Evolutionary conservation across 92 coral and sea anemone genomes (phyloP).

Genomic region (Chrysogorgia sp.): DNA sequence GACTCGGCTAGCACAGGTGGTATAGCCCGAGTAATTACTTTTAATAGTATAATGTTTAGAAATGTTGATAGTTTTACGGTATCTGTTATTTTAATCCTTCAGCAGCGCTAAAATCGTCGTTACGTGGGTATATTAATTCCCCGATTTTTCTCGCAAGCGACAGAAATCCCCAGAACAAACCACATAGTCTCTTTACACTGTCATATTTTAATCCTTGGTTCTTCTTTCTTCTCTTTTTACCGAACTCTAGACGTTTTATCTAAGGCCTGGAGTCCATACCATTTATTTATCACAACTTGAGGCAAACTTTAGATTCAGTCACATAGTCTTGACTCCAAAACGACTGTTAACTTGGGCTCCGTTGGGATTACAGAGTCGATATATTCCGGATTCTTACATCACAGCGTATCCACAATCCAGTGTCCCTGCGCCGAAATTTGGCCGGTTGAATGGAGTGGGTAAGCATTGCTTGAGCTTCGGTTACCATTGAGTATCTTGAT

Average conservation of each 20-base stretch:
- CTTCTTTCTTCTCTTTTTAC: background rate
- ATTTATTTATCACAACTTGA: constrained; percentile 70
- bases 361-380: constrained; percentile 89
- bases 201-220: no score
- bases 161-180: no score
- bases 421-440: constrained; percentile 69
- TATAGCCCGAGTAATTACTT: no score
- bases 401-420: constrained; percentile 45
- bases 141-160: no score
- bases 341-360: constrained; percentile 73
- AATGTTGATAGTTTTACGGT: no score
- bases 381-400: constrained; percentile 79
- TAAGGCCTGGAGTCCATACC: constrained; percentile 79
- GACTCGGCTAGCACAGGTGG: no score
- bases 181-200: no score
- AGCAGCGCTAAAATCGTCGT: no score
- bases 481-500: background rate
- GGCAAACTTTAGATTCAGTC: constrained; percentile 63
- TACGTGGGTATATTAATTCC: no score
- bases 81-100: no score
- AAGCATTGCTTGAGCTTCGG: background rate
- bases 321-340: constrained; percentile 68
- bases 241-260: constrained; percentile 54
- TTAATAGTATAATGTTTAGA: no score
- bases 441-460: constrained; percentile 82